Evolutionary conservation across 2,797 vertebrate genomes (phyloP).

Genomic region (Acipenser ruthenus): DNA sequence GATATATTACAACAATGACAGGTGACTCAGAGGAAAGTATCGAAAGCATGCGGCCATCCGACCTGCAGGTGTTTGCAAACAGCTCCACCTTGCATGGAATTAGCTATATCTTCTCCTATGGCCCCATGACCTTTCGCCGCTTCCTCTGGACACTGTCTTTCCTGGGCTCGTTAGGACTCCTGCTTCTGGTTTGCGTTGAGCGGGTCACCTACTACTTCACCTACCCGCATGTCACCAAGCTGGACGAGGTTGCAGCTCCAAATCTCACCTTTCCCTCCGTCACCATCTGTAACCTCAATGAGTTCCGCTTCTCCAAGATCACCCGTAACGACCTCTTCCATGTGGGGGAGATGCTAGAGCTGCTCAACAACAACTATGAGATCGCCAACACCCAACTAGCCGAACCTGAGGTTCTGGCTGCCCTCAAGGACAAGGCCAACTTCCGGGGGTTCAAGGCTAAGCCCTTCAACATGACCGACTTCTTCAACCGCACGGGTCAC

Average conservation of each 20-base stretch:
- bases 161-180: conserved; percentile 66
- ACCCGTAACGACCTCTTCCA: conserved; percentile 81
- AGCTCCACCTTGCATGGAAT: conserved; percentile 79
- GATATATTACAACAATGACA: conserved; percentile 59
- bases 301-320: conserved; percentile 80
- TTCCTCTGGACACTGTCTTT: conserved; percentile 76
- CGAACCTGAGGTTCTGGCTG: conserved; percentile 67
- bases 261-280: conserved; percentile 80
- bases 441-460: conserved; percentile 79
- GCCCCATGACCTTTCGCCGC: conserved; percentile 74
- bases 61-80: conserved; percentile 76
- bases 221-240: conserved; percentile 70
- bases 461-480: conserved; percentile 83
- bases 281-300: conserved; percentile 84
- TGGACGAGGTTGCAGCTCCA: conserved; percentile 68
- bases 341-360: conserved; percentile 72
- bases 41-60: conserved; percentile 64
- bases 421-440: conserved; percentile 76
- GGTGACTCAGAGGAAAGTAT: conserved; percentile 73
- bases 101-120: conserved; percentile 79
- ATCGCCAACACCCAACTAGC: conserved; percentile 72
- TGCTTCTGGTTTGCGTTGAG: conserved; percentile 75
- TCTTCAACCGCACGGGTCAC: conserved; percentile 81
- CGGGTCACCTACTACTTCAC: conserved; percentile 75
- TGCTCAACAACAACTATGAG: conserved; percentile 75